A percentile compares a stretch with the other conserved stretches of the same genome.
Evolutionary conservation across 2,797 vertebrate species (phyloP).

Genomic region (Bucorvus abyssinicus): DNA sequence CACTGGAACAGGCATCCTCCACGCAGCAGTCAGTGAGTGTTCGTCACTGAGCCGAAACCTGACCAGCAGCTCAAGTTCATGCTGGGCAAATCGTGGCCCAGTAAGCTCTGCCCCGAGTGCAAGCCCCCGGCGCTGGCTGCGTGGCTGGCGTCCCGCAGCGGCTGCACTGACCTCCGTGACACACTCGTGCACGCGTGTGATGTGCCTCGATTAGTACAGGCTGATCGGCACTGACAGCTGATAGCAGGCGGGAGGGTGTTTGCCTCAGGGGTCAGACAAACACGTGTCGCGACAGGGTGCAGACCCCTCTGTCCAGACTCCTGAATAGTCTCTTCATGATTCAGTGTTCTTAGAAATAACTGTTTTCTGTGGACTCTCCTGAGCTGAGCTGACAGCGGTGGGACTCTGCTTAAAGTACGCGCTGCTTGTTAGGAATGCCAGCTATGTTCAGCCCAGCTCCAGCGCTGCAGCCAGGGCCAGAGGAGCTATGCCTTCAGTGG

Average conservation of each 20-base stretch:
- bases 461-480: background rate
- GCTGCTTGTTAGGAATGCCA: constrained; percentile 40
- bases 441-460: background rate
- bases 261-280: background rate
- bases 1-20: background rate
- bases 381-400: constrained; percentile 15
- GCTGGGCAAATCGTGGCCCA: background rate
- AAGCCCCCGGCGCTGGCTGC: background rate
- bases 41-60: background rate
- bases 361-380: constrained; percentile 10
- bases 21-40: background rate
- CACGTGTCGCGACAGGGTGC: background rate
- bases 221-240: background rate
- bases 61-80: background rate
- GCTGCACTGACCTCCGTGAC: background rate
- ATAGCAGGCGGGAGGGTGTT: background rate
- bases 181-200: too few species aligned
- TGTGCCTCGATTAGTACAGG: accelerated
- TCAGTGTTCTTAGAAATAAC: background rate
- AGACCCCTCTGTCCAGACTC: background rate
- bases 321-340: background rate
- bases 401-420: background rate
- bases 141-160: background rate
- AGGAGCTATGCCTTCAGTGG: constrained; percentile 12
- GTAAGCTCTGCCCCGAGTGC: background rate